Percentiles rank a stretch among this genome's conserved stretches.
These are phyloP conservation scores for Anniella stebbinsi DNA, from an alignment of 2,797 vertebrate genomes.

Conservation along the genomic window DNA sequence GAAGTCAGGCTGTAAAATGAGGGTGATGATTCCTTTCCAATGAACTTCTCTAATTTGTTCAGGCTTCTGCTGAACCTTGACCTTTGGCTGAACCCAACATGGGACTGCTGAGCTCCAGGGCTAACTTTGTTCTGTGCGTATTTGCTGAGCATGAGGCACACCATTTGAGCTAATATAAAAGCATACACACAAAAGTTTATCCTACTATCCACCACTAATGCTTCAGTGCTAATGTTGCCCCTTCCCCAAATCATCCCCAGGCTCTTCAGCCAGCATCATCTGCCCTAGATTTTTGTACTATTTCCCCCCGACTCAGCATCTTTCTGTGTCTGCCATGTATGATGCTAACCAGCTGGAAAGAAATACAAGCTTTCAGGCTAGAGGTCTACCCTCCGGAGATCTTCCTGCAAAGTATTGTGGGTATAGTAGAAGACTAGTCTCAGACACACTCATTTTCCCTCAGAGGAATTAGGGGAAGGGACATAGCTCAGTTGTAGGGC, in stretches of 20 bases:
- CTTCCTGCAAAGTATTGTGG: not conserved
- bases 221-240: not conserved
- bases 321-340: not conserved
- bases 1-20: not conserved
- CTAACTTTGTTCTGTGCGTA: not conserved
- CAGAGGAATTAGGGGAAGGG: not conserved
- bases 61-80: not conserved
- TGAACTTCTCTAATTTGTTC: not conserved
- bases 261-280: not conserved
- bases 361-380: not conserved
- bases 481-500: not conserved
- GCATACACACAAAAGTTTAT: too few relatives aligned
- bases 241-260: not conserved
- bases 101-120: not conserved
- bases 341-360: slow-evolving; percentile 7
- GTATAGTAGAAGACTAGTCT: not conserved
- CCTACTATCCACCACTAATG: not conserved
- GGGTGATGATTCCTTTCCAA: not conserved
- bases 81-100: not conserved
- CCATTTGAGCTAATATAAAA: not conserved
- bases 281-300: slow-evolving; percentile 2
- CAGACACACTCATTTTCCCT: not conserved
- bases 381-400: not conserved
- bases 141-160: not conserved
- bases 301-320: not conserved